Conservation (phyloP, 1,140 invertebrate species). For the Philaenus spumarius region DNA sequence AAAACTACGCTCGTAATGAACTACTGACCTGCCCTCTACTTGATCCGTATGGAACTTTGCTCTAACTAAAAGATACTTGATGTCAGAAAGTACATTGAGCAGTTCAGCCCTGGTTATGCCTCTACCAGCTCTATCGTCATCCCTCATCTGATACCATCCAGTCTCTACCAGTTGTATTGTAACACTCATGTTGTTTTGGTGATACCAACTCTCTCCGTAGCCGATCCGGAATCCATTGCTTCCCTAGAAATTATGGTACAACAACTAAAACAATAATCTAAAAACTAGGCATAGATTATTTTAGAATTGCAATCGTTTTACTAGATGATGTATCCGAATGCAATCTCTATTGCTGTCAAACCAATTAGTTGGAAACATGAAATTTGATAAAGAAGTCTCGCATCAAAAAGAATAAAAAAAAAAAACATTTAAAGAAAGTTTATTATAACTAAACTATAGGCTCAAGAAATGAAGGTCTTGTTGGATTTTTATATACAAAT, state of each 20-base stretch:
- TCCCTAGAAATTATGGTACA: conserved; percentile 39
- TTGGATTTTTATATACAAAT: no score
- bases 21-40: conserved; percentile 66
- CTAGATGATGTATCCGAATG: no score
- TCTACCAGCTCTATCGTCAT: conserved; percentile 36
- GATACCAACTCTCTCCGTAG: conserved; percentile 57
- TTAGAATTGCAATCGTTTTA: no score
- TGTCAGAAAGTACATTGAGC: conserved; percentile 70
- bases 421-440: no score
- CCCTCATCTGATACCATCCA: conserved; percentile 65
- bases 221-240: conserved; percentile 63
- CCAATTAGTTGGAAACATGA: no score
- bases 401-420: no score
- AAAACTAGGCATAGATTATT: no score
- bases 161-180: conserved; percentile 57
- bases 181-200: conserved; percentile 50
- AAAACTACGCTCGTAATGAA: background rate
- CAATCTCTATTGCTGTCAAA: no score
- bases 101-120: conserved; percentile 68
- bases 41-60: conserved; percentile 93
- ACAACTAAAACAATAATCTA: background rate
- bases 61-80: conserved; percentile 75
- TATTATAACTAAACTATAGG: no score
- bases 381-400: no score
- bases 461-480: no score